Percentiles rank a stretch among this genome's conserved stretches.
These are phyloP conservation scores for Platanista minor DNA, from an alignment of 2,113 vertebrate genomes.

Conservation along the genomic window DNA sequence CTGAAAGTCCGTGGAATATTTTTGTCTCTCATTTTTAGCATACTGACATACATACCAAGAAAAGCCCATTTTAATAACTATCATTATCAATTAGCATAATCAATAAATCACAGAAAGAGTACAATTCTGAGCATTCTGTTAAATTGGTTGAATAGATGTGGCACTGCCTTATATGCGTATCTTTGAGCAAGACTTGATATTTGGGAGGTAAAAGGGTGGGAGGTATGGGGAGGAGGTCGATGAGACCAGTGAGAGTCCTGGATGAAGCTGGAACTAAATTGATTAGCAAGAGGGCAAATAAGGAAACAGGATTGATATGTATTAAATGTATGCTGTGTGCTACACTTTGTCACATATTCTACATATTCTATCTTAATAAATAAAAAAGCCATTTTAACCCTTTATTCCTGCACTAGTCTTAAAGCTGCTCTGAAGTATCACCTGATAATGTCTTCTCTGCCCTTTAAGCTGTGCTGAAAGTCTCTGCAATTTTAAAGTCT, in stretches of 20 bases:
- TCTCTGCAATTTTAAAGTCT: background rate
- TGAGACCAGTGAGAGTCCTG: background rate
- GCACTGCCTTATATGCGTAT: background rate
- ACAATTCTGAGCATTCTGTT: background rate
- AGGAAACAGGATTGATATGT: background rate
- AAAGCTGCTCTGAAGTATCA: background rate
- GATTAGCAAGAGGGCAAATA: background rate
- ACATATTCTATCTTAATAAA: background rate
- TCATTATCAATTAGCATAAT: background rate
- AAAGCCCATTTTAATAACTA: background rate
- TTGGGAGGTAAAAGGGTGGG: background rate
- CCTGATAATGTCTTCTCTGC: background rate
- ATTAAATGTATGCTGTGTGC: background rate
- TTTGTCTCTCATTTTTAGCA: background rate
- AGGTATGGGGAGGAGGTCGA: background rate
- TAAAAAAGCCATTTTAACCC: background rate
- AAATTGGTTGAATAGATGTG: background rate
- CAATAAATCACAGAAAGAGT: background rate
- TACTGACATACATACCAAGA: background rate
- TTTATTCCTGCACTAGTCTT: background rate
- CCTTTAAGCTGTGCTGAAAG: background rate
- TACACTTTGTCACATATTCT: background rate
- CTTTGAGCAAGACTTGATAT: background rate
- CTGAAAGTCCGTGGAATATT: background rate
- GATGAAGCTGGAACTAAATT: background rate